Evolutionary conservation across 2,113 vertebrate species (phyloP).

Genomic region (Riparia riparia): DNA sequence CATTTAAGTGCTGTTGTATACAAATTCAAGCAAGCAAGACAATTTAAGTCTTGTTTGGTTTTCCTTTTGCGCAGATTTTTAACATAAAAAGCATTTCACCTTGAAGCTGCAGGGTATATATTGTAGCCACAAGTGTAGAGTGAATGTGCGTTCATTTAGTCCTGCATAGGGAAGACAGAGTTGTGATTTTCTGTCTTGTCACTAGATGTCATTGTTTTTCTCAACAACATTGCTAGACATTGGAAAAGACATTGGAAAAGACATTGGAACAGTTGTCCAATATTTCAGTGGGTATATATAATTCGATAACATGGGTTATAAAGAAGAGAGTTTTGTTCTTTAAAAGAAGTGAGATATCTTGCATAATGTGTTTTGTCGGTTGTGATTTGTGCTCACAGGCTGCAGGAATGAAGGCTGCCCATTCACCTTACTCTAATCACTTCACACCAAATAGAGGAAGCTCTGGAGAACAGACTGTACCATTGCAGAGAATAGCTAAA

Average conservation of each 20-base stretch:
- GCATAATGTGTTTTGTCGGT: neutral
- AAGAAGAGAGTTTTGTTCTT: neutral
- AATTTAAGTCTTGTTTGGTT: neutral
- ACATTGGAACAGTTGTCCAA: neutral
- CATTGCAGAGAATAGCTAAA: neutral
- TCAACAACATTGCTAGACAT: neutral
- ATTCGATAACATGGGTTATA: neutral
- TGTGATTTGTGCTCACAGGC: neutral
- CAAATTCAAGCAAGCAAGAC: neutral
- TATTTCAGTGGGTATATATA: neutral
- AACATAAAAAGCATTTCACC: neutral
- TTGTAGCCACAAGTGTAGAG: neutral
- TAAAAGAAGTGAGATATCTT: neutral
- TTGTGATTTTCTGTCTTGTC: constrained; percentile 66
- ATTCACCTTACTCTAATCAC: neutral
- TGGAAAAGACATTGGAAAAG: neutral
- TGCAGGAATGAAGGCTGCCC: neutral
- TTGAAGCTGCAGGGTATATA: neutral
- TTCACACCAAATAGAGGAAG: neutral
- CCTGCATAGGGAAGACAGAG: neutral
- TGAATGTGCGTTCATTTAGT: neutral
- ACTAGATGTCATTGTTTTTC: constrained; percentile 77
- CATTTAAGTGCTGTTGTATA: neutral
- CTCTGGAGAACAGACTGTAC: neutral
- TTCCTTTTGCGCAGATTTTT: neutral